Percentiles rank a stretch among this genome's conserved stretches.
phyloP scores from a whole-genome alignment of 1,140 invertebrate genomes.

The Cyrtorhinus lividipennis region DNA sequence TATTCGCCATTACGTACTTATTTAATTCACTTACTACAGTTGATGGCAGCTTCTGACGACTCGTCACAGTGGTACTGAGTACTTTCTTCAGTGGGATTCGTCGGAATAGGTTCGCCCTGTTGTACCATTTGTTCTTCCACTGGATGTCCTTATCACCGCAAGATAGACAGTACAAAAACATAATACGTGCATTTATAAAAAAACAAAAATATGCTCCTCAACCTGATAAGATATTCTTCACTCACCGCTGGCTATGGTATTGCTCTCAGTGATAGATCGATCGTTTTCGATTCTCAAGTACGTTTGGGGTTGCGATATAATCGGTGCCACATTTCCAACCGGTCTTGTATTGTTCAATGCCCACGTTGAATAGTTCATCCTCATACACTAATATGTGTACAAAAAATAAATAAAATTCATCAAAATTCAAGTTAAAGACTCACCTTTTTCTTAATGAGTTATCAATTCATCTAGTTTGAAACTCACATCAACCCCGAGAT shows the following conservation, averaged over 20 bases:
- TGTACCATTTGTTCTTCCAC: no score
- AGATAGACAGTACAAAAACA: no score
- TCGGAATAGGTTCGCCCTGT: no score
- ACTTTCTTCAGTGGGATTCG: no score
- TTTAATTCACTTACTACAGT: no score
- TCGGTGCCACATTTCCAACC: background rate
- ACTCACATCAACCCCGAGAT: slow-evolving; percentile 41
- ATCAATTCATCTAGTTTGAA: background rate
- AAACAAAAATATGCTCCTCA: no score
- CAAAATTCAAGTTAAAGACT: background rate
- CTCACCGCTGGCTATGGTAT: background rate
- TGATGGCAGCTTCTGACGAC: no score
- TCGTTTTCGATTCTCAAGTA: background rate
- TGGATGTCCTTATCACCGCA: no score
- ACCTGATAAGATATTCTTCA: background rate
- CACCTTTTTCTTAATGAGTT: background rate
- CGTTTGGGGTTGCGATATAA: background rate
- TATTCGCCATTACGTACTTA: no score
- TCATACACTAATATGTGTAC: background rate
- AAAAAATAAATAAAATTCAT: background rate
- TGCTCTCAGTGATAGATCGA: background rate
- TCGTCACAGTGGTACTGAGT: no score
- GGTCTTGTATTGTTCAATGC: no score
- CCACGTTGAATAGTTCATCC: background rate
- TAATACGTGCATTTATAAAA: no score